These are phyloP conservation scores for Notospermus geniculatus DNA, from an alignment of 1,140 invertebrate species.

Conservation along the genomic window DNA sequence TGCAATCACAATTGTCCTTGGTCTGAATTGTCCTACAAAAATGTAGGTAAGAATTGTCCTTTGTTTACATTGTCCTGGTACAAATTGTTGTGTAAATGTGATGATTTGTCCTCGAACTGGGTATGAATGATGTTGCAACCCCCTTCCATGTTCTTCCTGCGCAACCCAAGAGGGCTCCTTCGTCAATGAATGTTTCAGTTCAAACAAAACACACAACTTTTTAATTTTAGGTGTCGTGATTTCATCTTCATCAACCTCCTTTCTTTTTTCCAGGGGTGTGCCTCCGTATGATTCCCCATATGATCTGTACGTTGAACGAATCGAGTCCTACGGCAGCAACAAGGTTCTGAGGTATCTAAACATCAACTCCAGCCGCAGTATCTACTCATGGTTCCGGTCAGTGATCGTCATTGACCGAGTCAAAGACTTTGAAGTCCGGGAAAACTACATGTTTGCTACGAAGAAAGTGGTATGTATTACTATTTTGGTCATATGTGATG, in stretches of 20 bases:
- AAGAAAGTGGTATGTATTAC: constrained; percentile 52
- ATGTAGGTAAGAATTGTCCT: too few relatives aligned
- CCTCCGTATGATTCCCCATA: constrained; percentile 20
- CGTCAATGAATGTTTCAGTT: too few relatives aligned
- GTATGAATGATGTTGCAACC: too few relatives aligned
- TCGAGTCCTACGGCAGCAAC: constrained; percentile 63
- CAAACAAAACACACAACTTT: too few relatives aligned
- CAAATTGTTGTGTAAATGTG: too few relatives aligned
- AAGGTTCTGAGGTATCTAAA: constrained; percentile 62
- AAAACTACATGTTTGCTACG: constrained; percentile 82
- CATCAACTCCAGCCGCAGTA: constrained; percentile 50
- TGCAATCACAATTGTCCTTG: too few relatives aligned
- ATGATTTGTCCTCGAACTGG: too few relatives aligned
- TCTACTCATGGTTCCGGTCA: constrained; percentile 54
- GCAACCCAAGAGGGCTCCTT: too few relatives aligned
- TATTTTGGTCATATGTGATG: neutral
- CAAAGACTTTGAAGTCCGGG: constrained; percentile 77
- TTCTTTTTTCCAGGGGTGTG: constrained; percentile 29
- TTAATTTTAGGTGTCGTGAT: too few relatives aligned
- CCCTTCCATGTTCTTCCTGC: too few relatives aligned
- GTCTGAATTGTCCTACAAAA: too few relatives aligned
- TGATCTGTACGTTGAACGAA: constrained; percentile 68
- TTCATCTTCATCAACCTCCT: constrained; percentile 6
- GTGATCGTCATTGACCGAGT: constrained; percentile 64
- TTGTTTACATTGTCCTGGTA: too few relatives aligned